These are phyloP conservation scores for Tragelaphus imberbis DNA, from an alignment of 2,113 vertebrate genomes.

Conservation along the genomic window DNA sequence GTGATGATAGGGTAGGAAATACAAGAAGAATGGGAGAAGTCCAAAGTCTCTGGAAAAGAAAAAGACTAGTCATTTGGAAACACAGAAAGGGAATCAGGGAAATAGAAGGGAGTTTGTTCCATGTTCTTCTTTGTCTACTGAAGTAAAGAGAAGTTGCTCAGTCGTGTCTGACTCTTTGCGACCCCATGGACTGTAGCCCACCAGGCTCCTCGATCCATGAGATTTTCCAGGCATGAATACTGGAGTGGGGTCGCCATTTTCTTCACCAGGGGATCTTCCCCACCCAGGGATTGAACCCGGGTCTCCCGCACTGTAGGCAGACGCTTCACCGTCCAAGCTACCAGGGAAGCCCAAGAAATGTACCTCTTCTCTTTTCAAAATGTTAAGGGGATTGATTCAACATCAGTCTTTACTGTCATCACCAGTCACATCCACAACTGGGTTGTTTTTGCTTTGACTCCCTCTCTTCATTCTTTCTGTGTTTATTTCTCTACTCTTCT, in stretches of 20 bases:
- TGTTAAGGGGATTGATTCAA: neutral
- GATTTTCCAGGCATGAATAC: no score
- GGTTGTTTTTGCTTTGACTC: neutral
- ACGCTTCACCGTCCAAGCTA: no score
- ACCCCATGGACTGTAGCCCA: no score
- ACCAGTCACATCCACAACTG: neutral
- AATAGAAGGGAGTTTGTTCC: neutral
- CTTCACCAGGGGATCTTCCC: no score
- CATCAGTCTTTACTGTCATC: neutral
- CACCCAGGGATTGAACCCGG: no score
- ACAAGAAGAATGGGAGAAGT: neutral
- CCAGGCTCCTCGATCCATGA: no score
- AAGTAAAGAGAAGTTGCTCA: neutral
- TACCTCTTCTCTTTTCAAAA: neutral
- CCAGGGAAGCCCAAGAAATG: neutral
- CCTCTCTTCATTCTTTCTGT: neutral
- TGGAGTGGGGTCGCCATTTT: no score
- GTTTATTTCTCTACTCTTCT: neutral
- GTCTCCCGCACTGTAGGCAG: no score
- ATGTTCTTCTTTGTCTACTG: neutral
- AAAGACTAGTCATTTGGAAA: neutral
- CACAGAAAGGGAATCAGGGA: neutral
- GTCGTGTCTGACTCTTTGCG: no score
- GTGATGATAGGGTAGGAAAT: neutral
- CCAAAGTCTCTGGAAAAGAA: neutral